Conservation (phyloP, 2,888 invertebrate genomes). For the Melanotus villosus region DNA sequence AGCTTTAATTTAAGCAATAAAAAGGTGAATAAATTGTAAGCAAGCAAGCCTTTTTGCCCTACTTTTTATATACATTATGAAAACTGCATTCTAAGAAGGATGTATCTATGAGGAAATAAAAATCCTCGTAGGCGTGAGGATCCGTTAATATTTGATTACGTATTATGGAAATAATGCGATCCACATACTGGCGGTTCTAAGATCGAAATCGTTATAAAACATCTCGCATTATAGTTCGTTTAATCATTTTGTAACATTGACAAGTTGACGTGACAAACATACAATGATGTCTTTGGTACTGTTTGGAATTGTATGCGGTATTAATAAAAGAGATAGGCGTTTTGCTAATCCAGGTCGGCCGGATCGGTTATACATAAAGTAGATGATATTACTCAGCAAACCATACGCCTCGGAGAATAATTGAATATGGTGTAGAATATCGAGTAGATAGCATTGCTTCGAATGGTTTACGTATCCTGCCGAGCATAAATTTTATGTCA, state of each 20-base stretch:
- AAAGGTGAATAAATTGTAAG: too few species aligned
- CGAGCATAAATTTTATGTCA: conserved; percentile 43
- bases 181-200: conserved; percentile 20
- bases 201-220: conserved; percentile 12
- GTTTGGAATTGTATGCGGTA: conserved; percentile 22
- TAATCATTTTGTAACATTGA: conserved; percentile 26
- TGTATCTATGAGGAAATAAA: too few species aligned
- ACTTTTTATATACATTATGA: too few species aligned
- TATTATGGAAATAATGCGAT: conserved; percentile 17
- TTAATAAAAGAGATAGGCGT: conserved; percentile 19
- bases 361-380: conserved; percentile 33
- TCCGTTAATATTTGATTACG: conserved; percentile 28
- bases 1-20: too few species aligned
- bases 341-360: conserved; percentile 36
- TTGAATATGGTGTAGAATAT: conserved; percentile 42
- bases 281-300: conserved; percentile 23
- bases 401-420: conserved; percentile 39
- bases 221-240: conserved; percentile 17
- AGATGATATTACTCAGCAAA: conserved; percentile 30
- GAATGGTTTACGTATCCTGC: conserved; percentile 43
- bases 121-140: conserved; percentile 16
- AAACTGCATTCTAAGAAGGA: too few species aligned
- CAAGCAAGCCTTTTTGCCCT: too few species aligned
- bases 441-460: conserved; percentile 40
- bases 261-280: conserved; percentile 39